Conservation (phyloP, 1,140 invertebrate genomes). For the Rhopalosiphum maidis region DNA sequence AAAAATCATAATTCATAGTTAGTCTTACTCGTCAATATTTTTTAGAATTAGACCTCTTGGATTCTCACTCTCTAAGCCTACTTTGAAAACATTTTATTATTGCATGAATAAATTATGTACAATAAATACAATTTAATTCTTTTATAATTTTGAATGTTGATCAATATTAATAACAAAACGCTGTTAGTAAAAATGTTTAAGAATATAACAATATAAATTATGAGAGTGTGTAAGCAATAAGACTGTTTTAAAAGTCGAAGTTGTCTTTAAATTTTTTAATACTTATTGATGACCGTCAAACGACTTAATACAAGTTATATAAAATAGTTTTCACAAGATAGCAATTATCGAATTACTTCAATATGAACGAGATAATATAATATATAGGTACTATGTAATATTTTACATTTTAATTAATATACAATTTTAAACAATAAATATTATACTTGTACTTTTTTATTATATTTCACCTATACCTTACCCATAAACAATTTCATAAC, state of each 20-base stretch:
- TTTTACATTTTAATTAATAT: neutral
- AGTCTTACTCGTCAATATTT: neutral
- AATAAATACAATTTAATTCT: neutral
- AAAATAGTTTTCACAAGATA: neutral
- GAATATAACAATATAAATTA: too few species aligned
- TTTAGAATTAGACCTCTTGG: neutral
- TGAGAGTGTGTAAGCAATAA: too few species aligned
- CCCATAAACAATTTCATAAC: neutral
- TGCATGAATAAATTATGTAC: neutral
- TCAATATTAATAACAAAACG: neutral
- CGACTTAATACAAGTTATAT: neutral
- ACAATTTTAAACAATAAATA: neutral
- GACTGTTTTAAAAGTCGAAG: too few species aligned
- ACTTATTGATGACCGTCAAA: too few species aligned
- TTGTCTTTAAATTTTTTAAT: too few species aligned
- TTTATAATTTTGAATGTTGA: neutral
- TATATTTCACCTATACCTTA: neutral
- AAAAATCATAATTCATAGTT: slow-evolving; percentile 26
- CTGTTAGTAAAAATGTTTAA: neutral
- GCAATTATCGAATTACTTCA: neutral
- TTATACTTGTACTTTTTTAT: neutral
- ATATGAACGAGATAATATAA: neutral
- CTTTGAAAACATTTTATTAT: neutral
- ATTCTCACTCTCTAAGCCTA: neutral
- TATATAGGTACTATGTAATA: neutral